Evolutionary conservation across 2,113 vertebrate species (phyloP), one percentile per base, ranked within the genome.

Genomic region (Loxodonta africana): DNA sequence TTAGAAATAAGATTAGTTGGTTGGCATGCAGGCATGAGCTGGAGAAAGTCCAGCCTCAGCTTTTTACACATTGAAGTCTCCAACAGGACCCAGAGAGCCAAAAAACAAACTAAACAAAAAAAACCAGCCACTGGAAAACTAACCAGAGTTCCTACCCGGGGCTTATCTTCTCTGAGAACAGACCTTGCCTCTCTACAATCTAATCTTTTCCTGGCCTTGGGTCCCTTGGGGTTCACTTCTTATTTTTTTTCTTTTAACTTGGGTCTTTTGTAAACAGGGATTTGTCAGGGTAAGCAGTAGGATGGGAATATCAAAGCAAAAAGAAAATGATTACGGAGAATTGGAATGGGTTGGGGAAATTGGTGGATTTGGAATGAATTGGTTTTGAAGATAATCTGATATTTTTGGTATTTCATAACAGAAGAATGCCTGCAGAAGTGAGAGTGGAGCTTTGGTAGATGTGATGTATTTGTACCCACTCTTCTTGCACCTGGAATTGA

Each of bases 1-100:
- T 98, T 95, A 96, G 94, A 96, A 96, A 96, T 95, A 89, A 94
- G 94, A 96, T 81, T 86, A 95, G 94, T 95, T 95, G 95, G 92
- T 95, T 95, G 95, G 92, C 88, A 86, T 12, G 25, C 57, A 97
- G 88, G 69, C 94, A 92, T 44, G 74, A 83, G 78, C 18, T 97
- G 97, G 95, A 96, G 63, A 69, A 83, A 69, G 41, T n/a, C 93
- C 95, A 98, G 90, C 63, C 37, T 28, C 48, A 76, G 67, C 25
- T 82, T 83, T 87, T 63, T 37, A 93, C 48, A 83, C 53, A 91
- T 28, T 73, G 53, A 37, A 88, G 17, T 90, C 82, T 82, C 67
- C 85, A 83, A 73, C 2, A 89, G 83, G 85, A 67, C 28, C 23
- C 9, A 3, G 73, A 76, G 20, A 74, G 53, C 63, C 62, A 92